Percentiles rank a stretch among this genome's conserved stretches.
Evolutionary conservation across 23 tunicate genomes (phyloP).

Genomic region (Halocynthia aurantium): DNA sequence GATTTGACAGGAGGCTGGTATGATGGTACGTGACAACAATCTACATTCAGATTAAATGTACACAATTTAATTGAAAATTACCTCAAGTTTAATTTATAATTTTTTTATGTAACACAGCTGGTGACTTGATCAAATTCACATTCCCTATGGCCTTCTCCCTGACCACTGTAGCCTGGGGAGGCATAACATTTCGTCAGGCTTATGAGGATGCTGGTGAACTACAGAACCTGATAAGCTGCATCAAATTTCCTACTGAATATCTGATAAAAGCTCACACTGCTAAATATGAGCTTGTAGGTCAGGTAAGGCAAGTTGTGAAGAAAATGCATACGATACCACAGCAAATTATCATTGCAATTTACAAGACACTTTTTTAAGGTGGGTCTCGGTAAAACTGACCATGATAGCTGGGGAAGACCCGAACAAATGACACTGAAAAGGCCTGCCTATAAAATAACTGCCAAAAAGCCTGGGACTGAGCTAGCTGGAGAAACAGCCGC

Average conservation of each 20-base stretch:
- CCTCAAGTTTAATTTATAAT: background rate
- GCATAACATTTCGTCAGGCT: constrained; percentile 72
- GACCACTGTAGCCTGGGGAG: constrained; percentile 94
- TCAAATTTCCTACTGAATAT: constrained; percentile 88
- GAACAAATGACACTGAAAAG: constrained; percentile 17
- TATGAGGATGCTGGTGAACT: constrained; percentile 68
- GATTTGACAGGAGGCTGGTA: constrained; percentile 94
- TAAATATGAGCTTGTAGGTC: constrained; percentile 75
- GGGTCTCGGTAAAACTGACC: constrained; percentile 16
- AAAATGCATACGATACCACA: background rate
- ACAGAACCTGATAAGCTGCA: constrained; percentile 22
- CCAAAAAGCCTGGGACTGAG: constrained; percentile 24
- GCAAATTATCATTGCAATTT: background rate
- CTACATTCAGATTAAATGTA: background rate
- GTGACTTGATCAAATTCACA: constrained; percentile 91
- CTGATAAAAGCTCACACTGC: constrained; percentile 90
- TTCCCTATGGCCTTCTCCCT: constrained; percentile 99
- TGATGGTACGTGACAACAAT: constrained; percentile 61
- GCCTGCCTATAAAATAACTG: constrained; percentile 22
- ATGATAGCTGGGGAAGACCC: constrained; percentile 19
- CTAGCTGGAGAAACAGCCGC: constrained; percentile 23
- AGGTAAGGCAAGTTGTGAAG: constrained; percentile 36
- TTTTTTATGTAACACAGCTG: constrained; percentile 43
- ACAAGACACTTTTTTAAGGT: background rate
- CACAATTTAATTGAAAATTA: background rate